Evolutionary conservation across 1,140 invertebrate genomes (phyloP).

Genomic region (Pteromalus puparum): DNA sequence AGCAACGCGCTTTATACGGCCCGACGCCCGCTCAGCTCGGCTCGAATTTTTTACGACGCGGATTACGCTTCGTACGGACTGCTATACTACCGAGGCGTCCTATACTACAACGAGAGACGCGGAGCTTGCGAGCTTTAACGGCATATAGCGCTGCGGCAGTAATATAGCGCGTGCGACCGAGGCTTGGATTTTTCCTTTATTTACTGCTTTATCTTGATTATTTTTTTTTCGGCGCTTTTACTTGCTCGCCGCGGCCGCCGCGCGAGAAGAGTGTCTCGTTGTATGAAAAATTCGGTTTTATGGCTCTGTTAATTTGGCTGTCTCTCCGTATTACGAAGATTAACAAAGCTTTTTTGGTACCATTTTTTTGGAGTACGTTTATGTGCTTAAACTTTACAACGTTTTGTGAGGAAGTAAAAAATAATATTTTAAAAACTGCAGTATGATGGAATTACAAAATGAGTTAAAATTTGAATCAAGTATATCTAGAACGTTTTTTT

Average conservation of each 20-base stretch:
- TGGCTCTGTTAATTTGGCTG: neutral
- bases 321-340: neutral
- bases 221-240: neutral
- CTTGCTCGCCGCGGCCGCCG: neutral
- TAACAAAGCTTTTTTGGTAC: neutral
- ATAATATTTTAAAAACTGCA: too few relatives aligned
- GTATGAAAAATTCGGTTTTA: neutral
- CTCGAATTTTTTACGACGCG: conserved; percentile 27
- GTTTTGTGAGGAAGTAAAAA: too few relatives aligned
- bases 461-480: too few relatives aligned
- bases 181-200: neutral
- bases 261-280: neutral
- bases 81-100: neutral
- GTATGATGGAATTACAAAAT: too few relatives aligned
- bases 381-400: neutral
- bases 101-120: neutral
- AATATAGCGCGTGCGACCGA: neutral
- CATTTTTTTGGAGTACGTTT: neutral
- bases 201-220: conserved; percentile 11
- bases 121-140: neutral
- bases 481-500: too few relatives aligned
- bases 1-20: neutral
- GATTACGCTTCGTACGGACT: conserved; percentile 4
- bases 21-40: neutral
- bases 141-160: neutral